Evolutionary conservation across 2,797 vertebrate species (phyloP), one percentile per base, ranked within the genome.

Genomic region (Melanotaenia pygmaea): DNA sequence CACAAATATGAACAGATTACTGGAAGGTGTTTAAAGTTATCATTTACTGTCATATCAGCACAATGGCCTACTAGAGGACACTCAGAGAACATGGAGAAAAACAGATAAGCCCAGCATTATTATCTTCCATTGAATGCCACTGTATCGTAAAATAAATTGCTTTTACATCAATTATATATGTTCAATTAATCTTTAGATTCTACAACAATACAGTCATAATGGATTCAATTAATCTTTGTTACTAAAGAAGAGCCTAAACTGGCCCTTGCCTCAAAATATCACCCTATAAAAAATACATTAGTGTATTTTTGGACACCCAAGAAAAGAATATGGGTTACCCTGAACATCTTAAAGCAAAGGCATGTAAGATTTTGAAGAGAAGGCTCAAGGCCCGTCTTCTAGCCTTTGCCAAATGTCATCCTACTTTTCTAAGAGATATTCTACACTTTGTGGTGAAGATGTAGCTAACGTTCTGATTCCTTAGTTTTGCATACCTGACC

Each of bases 161-260:
- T 53, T 20, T 50, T 10, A 66, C 28, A 50, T 67, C 40, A 61
- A 54, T 64, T 75, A 51, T 3, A 13, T 43, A 81, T 9, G 14
- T 43, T 70, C 37, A 59, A 64, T 77, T 58, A 40, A 69, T 72
- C 24, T 76, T 69, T 18, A 45, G n/a, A 78, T 57, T 61, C 51
- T 64, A n/a, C n/a, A 59, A 32, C 51, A 73, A 67, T 18, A 40
- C 47, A 13, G 35, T 71, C 37, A 43, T 6, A 24, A 40, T 20
- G 7, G 12, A 67, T 60, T 24, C 38, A 69, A 40, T 54, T 69
- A 24, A 18, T 11, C 40, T 11, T 59, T 20, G 10, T 45, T 43
- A 70, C 70, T 34, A 13, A 57, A 6, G 12, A 40, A 63, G 80
- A 62, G 62, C 63, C 63, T 62, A 47, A 35, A 11, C 16, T 54